phyloP scores from a whole-genome alignment of 2,113 vertebrate genomes.

The Takifugu bimaculatus region DNA sequence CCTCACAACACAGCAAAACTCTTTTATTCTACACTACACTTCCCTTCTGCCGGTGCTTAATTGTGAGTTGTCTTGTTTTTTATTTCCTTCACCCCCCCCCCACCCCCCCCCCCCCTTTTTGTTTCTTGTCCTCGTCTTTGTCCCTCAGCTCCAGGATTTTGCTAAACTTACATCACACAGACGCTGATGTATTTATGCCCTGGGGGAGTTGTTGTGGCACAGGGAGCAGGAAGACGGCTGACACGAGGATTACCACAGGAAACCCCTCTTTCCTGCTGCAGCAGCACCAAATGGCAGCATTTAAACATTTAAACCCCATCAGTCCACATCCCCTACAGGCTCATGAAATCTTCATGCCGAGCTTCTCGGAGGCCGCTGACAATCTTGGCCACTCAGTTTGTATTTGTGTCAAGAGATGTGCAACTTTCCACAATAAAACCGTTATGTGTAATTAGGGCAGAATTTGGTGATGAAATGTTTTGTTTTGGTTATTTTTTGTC shows the following conservation, averaged over 20 bases:
- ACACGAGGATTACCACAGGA: slow-evolving; percentile 44
- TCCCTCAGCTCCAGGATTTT: slow-evolving; percentile 25
- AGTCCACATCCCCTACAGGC: slow-evolving; percentile 45
- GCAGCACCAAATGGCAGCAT: slow-evolving; percentile 53
- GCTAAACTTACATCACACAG: slow-evolving; percentile 43
- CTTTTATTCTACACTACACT: slow-evolving; percentile 10
- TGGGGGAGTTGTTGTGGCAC: slow-evolving; percentile 29
- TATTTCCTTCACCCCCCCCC: background rate
- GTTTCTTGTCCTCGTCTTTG: background rate
- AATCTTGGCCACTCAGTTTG: slow-evolving; percentile 6
- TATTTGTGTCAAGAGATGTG: slow-evolving; percentile 5
- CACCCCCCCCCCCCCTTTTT: background rate
- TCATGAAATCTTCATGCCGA: slow-evolving; percentile 63
- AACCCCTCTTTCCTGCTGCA: slow-evolving; percentile 23
- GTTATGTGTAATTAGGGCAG: slow-evolving; percentile 40
- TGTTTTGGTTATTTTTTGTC: slow-evolving; percentile 4
- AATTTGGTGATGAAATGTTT: slow-evolving; percentile 31
- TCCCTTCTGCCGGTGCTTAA: background rate
- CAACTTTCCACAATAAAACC: slow-evolving; percentile 17
- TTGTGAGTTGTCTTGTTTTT: slow-evolving; percentile 13
- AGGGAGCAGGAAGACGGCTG: slow-evolving; percentile 31
- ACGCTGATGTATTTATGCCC: slow-evolving; percentile 35
- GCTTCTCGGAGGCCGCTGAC: slow-evolving; percentile 33
- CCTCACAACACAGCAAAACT: background rate
- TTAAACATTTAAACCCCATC: slow-evolving; percentile 65